Percentiles rank a stretch among this genome's conserved stretches.
These are phyloP conservation scores for Cathartes aura DNA, from an alignment of 2,113 vertebrate genomes.

Conservation along the genomic window DNA sequence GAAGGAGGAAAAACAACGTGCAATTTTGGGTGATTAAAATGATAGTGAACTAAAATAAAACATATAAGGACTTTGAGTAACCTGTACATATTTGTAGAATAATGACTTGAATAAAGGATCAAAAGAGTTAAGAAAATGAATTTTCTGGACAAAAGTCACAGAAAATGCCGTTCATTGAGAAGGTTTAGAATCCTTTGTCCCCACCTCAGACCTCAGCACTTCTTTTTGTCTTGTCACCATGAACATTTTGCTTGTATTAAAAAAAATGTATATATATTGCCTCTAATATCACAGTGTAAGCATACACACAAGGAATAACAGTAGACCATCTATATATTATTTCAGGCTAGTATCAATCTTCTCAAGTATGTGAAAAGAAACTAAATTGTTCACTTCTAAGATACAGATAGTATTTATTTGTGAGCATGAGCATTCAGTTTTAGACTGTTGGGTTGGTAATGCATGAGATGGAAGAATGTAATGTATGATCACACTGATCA, in stretches of 20 bases:
- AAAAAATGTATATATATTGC: not conserved
- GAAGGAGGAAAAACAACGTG: not conserved
- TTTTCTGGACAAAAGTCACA: not conserved
- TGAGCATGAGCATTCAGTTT: not conserved
- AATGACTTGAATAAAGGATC: not conserved
- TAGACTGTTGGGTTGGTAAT: not conserved
- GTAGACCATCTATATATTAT: not conserved
- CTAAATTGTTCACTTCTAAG: not conserved
- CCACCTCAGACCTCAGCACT: not conserved
- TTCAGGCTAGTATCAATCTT: not conserved
- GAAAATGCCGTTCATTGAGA: not conserved
- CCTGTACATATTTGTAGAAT: not conserved
- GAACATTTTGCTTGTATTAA: not conserved
- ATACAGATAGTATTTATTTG: not conserved
- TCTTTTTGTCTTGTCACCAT: not conserved
- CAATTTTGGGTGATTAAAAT: not conserved
- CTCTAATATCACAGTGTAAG: not conserved
- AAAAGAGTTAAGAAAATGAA: not conserved
- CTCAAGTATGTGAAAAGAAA: not conserved
- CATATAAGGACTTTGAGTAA: not conserved
- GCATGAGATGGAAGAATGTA: not conserved
- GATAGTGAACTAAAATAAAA: not conserved
- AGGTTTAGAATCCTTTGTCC: not conserved
- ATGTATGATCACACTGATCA: not conserved
- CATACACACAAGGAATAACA: not conserved